Base-by-base conservation (phyloP, 2,888 invertebrate species). In the Oithona nana region DNA sequence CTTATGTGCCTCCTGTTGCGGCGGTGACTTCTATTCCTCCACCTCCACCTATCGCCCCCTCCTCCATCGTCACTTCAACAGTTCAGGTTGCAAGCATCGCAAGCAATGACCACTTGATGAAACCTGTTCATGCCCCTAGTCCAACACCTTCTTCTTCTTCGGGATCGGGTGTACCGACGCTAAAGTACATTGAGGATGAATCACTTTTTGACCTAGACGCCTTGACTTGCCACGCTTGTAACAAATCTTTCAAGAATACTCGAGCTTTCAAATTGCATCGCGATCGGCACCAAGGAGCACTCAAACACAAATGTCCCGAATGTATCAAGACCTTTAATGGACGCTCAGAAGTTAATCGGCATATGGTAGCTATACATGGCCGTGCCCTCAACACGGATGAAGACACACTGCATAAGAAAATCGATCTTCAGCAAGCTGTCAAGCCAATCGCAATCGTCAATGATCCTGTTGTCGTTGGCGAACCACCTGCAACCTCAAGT, bases 261-360 rank as follows among this genome's bases (percentile, higher is more conserved):
- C 28, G 62, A 31, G 52, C 28, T 16, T 62, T 62, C 56, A 11
- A 39, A 30, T 20, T 39, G 2, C 62, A 62, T 30, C 20, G 54
- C 22, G 52, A 58, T 20, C 26, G 62, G 31, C 62, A 62, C 28
- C 62, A 54, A 30, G 62, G 62, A 11, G 50, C 56, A 6, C 56
- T 62, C 20, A 62, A 62, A 11, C 62, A 62, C 24, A 62, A 62
- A 31, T 62, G 62, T 28, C 62, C 62, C 28, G 62, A 62, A 8
- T 62, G 62, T 31, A 28, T 48, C 2, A 62, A 62, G 28, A 39
- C 54, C 4, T 62, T 62, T 31, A 54, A 30, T 13, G 56, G 62
- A 20, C 55, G 62, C 4, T 28, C 54, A 29, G 62, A 58, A 20
- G 54, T 62, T 16, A 62, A 62, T 31, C 2, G 62, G 28, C 62